Base-by-base conservation (phyloP, 2,113 vertebrate genomes). In the Sporophila hypoxantha region DNA sequence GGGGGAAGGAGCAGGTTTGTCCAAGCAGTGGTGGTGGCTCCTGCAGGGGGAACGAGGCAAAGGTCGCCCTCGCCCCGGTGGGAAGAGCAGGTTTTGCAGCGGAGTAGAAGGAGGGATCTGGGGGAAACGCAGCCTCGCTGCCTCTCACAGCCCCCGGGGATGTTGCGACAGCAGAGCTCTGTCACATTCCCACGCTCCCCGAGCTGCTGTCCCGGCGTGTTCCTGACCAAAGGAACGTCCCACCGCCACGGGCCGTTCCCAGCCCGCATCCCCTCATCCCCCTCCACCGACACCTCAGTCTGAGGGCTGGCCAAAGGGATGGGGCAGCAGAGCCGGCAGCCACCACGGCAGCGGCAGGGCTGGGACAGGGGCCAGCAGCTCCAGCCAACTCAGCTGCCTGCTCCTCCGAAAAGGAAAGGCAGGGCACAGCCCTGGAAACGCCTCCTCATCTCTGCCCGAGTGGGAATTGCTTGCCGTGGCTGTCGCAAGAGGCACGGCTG, bases 41-140 rank as follows among this genome's bases (percentile, higher is more conserved):
- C 42, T 0, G 2, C 42, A 12, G 36, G 1, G 3, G 57, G 32
- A 79, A 25, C 22, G 3, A 37, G 56, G 53, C 1, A 2, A 52
- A 36, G 65, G 53, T 62, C 5, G 2, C 13, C 23, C 36, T 52
- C 0, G 1, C 7, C 46, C 11, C 3, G 0, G 39, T 19, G 49
- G 50, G 50, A 50, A n/a, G 73, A 65, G 70, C 60, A 36, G 69
- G 73, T 76, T 89, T 17, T 13, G 67, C 76, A 75, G 69, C 27
- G 19, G 60, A 50, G 52, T 36, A 74, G 62, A 47, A 47, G 88
- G 67, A 73, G 12, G 73, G 66, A 25, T 37, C 46, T 12, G 26
- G 39, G 70, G 50, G 17, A 41, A 59, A 9, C 0, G 5, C 34
- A 17, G 59, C 57, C n/a, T 42, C 67, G 6, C 4, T 29, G 74